Evolutionary conservation across 2,113 vertebrate species (phyloP).

Genomic region (Aythya baeri): DNA sequence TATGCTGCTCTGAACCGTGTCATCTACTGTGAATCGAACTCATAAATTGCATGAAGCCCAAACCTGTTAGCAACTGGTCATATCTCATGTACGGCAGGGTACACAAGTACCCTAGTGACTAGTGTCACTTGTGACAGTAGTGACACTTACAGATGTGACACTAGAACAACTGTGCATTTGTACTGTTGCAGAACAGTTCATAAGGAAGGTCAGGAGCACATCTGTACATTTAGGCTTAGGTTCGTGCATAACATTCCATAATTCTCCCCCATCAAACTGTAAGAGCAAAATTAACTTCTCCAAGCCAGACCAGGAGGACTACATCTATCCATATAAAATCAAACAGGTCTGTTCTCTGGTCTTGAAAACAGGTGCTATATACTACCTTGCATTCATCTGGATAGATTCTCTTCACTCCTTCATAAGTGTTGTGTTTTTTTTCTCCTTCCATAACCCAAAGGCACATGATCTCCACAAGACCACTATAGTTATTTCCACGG

Average conservation of each 20-base stretch:
- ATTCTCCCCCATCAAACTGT: accelerated
- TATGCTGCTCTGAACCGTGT: not conserved
- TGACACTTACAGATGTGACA: not conserved
- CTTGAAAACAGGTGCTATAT: not conserved
- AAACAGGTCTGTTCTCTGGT: not conserved
- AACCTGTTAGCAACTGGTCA: not conserved
- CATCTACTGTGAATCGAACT: not conserved
- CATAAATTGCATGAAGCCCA: not conserved
- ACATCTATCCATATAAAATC: not conserved
- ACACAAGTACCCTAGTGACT: not conserved
- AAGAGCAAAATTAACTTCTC: not conserved
- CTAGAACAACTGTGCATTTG: not conserved
- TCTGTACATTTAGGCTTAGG: not conserved
- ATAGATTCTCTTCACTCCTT: not conserved
- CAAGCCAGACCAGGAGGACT: not conserved
- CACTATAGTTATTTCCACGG: not conserved
- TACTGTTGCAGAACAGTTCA: not conserved
- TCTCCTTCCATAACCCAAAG: not conserved
- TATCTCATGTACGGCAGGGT: not conserved
- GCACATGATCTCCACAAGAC: not conserved
- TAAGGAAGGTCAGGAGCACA: not conserved
- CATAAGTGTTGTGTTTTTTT: not conserved
- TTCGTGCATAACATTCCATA: not conserved
- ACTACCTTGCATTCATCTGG: not conserved
- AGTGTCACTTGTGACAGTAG: no score